Evolutionary conservation across 2,797 vertebrate species (phyloP), one percentile per base, ranked within the genome.

Genomic region (Periparus ater): DNA sequence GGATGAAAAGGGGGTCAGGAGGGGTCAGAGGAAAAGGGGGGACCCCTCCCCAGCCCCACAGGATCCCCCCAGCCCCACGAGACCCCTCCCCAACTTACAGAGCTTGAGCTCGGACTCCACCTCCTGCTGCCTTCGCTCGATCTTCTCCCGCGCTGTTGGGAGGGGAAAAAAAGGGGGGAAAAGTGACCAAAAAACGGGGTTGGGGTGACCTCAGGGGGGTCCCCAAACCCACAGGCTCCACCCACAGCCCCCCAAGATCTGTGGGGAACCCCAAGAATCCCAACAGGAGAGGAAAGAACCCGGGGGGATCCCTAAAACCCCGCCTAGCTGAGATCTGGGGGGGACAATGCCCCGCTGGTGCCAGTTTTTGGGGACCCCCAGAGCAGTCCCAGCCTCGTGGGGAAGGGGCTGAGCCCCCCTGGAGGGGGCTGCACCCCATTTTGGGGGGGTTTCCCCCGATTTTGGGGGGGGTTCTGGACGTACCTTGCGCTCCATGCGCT

Each of bases 51-150:
- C 38, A 38, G 14, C 26, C 26, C 26, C 58, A 10, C 8, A 1
- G 19, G 25, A 19, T 44, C 32, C 29, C 38, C 36, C 36, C 36
- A 36, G 36, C 36, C 36, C 36, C 36, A 36, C 36, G 8, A 7
- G 51, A 29, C 27, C 51, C 51, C 29, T 17, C 40, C 40, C 34
- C 19, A 44, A 98, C 99, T 98, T 98, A 99, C 99, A 99, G 95
- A 99, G 98, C 96, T 99, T 99, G 53, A 99, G 98, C 93, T 99
- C 99, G 11, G 98, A 98, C 97, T 99, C 99, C 90, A 99, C 98
- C 32, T 99, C 98, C 2, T 98, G 93, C 93, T 99, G 99, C 84
- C 99, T 97, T 57, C 99, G 98, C 80, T 99, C 99, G 80, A 99
- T 99, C 96, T 99, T 99, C 95, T 99, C 99, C 63, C 99, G 97